A percentile compares a stretch with the other conserved stretches of the same genome.
These are phyloP conservation scores for Chelidonichthys spinosus DNA, from an alignment of 2,797 vertebrate genomes.

Conservation along the genomic window DNA sequence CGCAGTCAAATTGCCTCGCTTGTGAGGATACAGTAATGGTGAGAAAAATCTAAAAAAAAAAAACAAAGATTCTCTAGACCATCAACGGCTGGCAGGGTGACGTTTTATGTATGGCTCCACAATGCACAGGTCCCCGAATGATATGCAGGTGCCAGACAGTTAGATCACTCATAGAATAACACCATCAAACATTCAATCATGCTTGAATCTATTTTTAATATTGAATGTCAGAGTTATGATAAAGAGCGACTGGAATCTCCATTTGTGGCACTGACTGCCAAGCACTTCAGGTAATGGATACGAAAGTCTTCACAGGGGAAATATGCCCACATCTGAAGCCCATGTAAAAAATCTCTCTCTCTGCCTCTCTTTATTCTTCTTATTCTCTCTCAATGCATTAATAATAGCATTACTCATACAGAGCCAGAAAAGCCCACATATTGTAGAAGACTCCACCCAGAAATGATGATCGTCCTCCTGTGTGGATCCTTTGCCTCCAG, in stretches of 20 bases:
- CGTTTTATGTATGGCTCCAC: constrained; percentile 42
- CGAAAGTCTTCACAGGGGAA: constrained; percentile 68
- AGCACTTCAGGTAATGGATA: constrained; percentile 72
- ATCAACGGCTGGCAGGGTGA: constrained; percentile 1
- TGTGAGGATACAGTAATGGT: constrained; percentile 12
- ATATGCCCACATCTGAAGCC: constrained; percentile 59
- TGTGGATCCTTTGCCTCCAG: constrained; percentile 54
- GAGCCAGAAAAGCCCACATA: constrained; percentile 43
- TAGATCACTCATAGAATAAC: constrained; percentile 68
- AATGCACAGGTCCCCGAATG: constrained; percentile 34
- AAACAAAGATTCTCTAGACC: background rate
- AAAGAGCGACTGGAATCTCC: constrained; percentile 67
- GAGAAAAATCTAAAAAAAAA: background rate
- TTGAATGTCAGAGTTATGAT: constrained; percentile 74
- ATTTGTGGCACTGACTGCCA: constrained; percentile 60
- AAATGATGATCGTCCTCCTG: constrained; percentile 8
- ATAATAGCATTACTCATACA: constrained; percentile 52
- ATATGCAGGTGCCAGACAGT: constrained; percentile 55
- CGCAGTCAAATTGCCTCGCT: constrained; percentile 25
- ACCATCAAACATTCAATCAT: constrained; percentile 77
- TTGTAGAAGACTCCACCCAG: constrained; percentile 40
- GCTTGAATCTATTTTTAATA: constrained; percentile 81
- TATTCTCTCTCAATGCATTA: constrained; percentile 44
- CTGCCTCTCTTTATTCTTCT: background rate
- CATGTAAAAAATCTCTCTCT: constrained; percentile 22